These are phyloP conservation scores for Craterocephalus amniculus DNA, from an alignment of 2,797 vertebrate species.

Conservation along the genomic window DNA sequence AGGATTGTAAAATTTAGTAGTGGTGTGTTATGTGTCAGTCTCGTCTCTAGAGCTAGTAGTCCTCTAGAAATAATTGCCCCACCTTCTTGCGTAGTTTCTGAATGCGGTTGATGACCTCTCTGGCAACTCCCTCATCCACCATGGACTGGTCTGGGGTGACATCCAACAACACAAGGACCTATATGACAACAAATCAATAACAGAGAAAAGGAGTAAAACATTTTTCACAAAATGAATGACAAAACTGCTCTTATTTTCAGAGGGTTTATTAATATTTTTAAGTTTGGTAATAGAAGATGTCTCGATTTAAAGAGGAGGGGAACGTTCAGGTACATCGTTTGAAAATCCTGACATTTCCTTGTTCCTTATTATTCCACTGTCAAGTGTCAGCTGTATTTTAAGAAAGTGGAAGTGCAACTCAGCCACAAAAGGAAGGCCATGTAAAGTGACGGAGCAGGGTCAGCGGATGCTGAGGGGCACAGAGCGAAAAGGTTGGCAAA, in stretches of 20 bases:
- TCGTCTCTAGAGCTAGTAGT: conserved; percentile 29
- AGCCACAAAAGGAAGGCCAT: too few relatives aligned
- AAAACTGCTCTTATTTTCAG: background rate
- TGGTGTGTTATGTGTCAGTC: conserved; percentile 58
- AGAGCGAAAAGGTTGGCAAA: too few relatives aligned
- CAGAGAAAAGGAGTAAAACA: background rate
- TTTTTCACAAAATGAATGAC: background rate
- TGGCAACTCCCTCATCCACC: conserved; percentile 95
- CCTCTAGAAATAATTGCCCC: conserved; percentile 49
- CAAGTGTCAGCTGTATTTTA: too few relatives aligned
- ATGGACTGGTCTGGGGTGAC: conserved; percentile 95
- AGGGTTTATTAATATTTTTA: background rate
- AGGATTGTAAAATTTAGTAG: conserved; percentile 60
- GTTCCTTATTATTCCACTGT: too few relatives aligned
- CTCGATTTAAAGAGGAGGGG: background rate
- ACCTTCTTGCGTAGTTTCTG: conserved; percentile 99
- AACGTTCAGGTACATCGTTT: too few relatives aligned
- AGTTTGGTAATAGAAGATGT: background rate
- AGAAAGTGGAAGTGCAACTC: too few relatives aligned
- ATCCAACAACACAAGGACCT: conserved; percentile 94
- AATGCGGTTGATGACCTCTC: conserved; percentile 98
- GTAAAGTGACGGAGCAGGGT: too few relatives aligned
- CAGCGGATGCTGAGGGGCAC: too few relatives aligned
- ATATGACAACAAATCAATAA: conserved; percentile 14
- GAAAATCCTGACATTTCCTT: too few relatives aligned